These are phyloP conservation scores for Willowsia nigromaculata DNA, from an alignment of 2,888 invertebrate genomes.

Conservation along the genomic window DNA sequence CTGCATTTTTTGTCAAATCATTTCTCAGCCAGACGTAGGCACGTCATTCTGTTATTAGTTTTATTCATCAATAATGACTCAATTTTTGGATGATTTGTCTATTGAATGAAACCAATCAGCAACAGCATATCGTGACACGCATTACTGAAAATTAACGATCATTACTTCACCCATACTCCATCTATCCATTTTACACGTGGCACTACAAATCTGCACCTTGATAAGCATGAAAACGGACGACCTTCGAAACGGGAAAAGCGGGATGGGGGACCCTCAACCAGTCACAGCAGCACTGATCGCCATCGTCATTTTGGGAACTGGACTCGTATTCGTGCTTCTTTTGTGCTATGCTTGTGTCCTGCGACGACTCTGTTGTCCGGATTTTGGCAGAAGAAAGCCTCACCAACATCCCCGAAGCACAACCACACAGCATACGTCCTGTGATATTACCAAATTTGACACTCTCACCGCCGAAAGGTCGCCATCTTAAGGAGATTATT, in stretches of 20 bases:
- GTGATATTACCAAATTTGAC: conserved; percentile 78
- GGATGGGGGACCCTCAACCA: conserved; percentile 40
- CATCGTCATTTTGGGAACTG: conserved; percentile 76
- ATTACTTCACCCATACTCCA: no score
- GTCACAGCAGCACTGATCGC: conserved; percentile 77
- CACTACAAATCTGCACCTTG: no score
- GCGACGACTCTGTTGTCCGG: conserved; percentile 84
- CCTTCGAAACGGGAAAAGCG: neutral
- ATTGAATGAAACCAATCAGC: no score
- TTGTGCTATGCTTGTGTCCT: conserved; percentile 86
- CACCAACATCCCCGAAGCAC: conserved; percentile 75
- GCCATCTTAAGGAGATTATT: conserved; percentile 73
- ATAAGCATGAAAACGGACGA: conserved; percentile 1
- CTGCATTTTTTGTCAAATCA: no score
- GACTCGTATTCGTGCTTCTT: conserved; percentile 84
- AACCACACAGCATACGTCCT: conserved; percentile 78
- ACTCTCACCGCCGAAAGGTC: conserved; percentile 76
- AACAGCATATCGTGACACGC: no score
- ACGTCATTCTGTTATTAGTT: no score
- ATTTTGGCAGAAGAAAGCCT: conserved; percentile 75
- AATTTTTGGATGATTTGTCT: no score
- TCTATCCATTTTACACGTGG: no score
- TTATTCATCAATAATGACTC: no score
- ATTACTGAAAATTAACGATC: no score
- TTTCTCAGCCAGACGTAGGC: no score